Conservation (phyloP, 2,888 invertebrate genomes). For the Digitonthophagus gazella region DNA sequence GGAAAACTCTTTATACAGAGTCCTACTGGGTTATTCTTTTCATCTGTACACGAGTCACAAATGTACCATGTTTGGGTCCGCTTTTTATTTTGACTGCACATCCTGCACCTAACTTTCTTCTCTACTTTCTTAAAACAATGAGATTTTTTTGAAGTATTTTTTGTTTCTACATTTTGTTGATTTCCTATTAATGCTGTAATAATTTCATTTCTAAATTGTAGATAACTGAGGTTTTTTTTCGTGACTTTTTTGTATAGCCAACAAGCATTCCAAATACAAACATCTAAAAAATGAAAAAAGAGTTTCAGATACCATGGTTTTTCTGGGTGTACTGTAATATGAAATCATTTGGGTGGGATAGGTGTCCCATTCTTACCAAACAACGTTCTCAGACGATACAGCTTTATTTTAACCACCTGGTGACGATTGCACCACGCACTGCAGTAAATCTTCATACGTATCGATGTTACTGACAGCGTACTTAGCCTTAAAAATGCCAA, state of each 20-base stretch:
- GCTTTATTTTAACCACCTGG: too few species aligned
- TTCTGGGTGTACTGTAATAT: conserved; percentile 20
- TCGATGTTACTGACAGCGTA: too few species aligned
- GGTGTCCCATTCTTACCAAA: too few species aligned
- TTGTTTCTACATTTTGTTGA: too few species aligned
- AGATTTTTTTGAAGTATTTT: conserved; percentile 15
- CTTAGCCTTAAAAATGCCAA: too few species aligned
- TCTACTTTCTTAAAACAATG: conserved; percentile 20
- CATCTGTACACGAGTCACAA: conserved; percentile 15
- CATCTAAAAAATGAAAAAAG: conserved; percentile 14
- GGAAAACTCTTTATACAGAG: conserved; percentile 10
- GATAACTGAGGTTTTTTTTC: conserved; percentile 19
- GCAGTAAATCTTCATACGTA: too few species aligned
- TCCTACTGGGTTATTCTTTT: conserved; percentile 15
- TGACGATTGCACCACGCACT: too few species aligned
- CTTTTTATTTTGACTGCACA: conserved; percentile 18
- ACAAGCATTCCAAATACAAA: conserved; percentile 21
- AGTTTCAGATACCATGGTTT: conserved; percentile 21
- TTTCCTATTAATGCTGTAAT: too few species aligned
- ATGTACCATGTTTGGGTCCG: conserved; percentile 22
- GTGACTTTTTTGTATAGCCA: conserved; percentile 19
- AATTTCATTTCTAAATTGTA: conserved; percentile 20
- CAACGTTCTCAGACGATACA: too few species aligned
- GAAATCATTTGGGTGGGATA: too few species aligned
- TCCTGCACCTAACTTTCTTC: too few species aligned